Evolutionary conservation across 2,888 invertebrate species (phyloP).

Genomic region (Kuschelorhynchus macadamiae): DNA sequence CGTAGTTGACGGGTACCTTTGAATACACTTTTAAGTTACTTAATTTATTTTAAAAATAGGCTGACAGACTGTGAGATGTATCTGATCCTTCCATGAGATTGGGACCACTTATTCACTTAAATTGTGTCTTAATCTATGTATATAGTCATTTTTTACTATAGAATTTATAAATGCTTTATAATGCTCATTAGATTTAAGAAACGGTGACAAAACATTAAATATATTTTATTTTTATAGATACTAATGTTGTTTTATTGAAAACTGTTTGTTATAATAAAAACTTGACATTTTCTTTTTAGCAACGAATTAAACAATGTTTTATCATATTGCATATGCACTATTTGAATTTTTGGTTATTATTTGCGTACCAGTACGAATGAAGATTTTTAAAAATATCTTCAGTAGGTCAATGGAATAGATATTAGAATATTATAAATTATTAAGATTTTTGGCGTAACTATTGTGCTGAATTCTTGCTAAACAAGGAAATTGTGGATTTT

Average conservation of each 20-base stretch:
- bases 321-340: background rate
- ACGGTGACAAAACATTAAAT: conserved; percentile 57
- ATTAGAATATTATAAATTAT: background rate
- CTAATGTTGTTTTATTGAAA: background rate
- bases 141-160: conserved; percentile 47
- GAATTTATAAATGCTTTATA: conserved; percentile 45
- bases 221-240: conserved; percentile 23
- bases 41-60: conserved; percentile 43
- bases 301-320: background rate
- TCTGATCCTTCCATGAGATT: conserved; percentile 48
- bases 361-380: no score
- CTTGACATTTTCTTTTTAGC: no score
- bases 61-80: conserved; percentile 51
- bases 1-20: conserved; percentile 26
- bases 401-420: background rate
- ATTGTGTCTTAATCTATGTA: conserved; percentile 41
- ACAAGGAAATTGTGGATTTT: background rate
- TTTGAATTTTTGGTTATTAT: no score
- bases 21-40: conserved; percentile 13
- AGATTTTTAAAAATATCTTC: no score
- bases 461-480: background rate
- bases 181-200: conserved; percentile 53
- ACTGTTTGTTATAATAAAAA: background rate
- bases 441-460: background rate
- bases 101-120: conserved; percentile 50